Evolutionary conservation across 2,888 invertebrate species (phyloP).

Genomic region (Drosophila diplacantha): DNA sequence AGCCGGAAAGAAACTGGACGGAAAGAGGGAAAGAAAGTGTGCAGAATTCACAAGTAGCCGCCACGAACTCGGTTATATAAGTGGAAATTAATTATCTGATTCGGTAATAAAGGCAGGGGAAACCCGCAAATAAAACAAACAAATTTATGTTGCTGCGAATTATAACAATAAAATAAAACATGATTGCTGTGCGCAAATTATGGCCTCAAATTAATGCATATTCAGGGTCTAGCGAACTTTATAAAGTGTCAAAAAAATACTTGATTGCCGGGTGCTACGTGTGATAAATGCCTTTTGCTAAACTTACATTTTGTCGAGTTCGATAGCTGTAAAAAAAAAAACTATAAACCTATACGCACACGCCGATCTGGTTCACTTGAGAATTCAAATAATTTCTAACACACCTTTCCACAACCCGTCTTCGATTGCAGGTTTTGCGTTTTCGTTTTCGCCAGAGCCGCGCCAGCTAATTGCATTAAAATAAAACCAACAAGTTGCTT

Average conservation of each 20-base stretch:
- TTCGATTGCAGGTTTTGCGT: conserved; percentile 63
- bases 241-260: conserved; percentile 5
- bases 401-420: conserved; percentile 25
- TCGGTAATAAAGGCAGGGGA: conserved; percentile 56
- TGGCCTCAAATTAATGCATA: conserved; percentile 1
- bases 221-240: background rate
- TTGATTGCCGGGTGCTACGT: conserved; percentile 8
- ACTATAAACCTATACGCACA: background rate
- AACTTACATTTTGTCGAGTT: conserved; percentile 20
- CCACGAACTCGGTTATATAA: conserved; percentile 35
- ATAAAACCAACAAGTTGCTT: conserved; percentile 33
- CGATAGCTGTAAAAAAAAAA: background rate
- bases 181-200: conserved; percentile 7
- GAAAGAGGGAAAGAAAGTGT: conserved; percentile 54
- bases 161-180: conserved; percentile 13
- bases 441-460: conserved; percentile 55
- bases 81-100: conserved; percentile 46
- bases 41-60: conserved; percentile 58
- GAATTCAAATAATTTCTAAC: conserved; percentile 38
- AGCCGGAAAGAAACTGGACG: conserved; percentile 25
- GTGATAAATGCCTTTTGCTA: conserved; percentile 6
- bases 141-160: conserved; percentile 13
- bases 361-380: conserved; percentile 13
- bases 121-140: conserved; percentile 13
- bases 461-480: conserved; percentile 63